Percentiles rank a stretch among this genome's conserved stretches.
Evolutionary conservation across 1,140 invertebrate genomes (phyloP).

Genomic region (Achroia grisella): DNA sequence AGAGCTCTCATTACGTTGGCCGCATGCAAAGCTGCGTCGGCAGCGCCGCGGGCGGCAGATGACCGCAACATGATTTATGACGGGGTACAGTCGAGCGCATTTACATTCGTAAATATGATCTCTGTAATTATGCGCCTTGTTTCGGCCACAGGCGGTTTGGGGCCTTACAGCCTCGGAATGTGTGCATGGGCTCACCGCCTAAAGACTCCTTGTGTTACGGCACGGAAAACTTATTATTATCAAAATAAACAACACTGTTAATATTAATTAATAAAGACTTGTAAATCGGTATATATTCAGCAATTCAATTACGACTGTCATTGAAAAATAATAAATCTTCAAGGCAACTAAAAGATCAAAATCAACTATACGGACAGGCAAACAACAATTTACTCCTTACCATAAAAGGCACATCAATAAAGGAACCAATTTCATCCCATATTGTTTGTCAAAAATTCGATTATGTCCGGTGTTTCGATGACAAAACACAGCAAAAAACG

Average conservation of each 20-base stretch:
- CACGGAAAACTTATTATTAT: not conserved
- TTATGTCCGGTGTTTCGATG: slow-evolving; percentile 51
- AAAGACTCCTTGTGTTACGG: slow-evolving; percentile 37
- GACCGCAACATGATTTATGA: slow-evolving; percentile 53
- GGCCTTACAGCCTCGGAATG: slow-evolving; percentile 1
- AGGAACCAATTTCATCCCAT: slow-evolving; percentile 63
- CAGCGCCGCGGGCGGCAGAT: slow-evolving; percentile 59
- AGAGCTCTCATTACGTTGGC: slow-evolving; percentile 21
- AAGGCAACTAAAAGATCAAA: not conserved
- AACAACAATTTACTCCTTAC: slow-evolving; percentile 40
- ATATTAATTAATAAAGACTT: too few relatives aligned
- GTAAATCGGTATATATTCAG: too few relatives aligned
- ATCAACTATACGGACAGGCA: slow-evolving; percentile 12
- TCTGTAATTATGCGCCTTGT: slow-evolving; percentile 57
- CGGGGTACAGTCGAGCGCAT: slow-evolving; percentile 29
- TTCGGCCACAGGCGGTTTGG: slow-evolving; percentile 38
- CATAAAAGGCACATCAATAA: slow-evolving; percentile 54
- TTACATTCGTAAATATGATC: slow-evolving; percentile 61
- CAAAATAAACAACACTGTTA: too few relatives aligned
- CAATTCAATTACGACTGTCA: too few relatives aligned
- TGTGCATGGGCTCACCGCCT: slow-evolving; percentile 5
- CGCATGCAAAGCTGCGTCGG: slow-evolving; percentile 20
- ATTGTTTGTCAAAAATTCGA: slow-evolving; percentile 69
- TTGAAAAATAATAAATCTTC: too few relatives aligned
- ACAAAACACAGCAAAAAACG: slow-evolving; percentile 36